Evolutionary conservation across 2,888 invertebrate genomes (phyloP), one percentile per base, ranked within the genome.

Genomic region (Alitta virens): DNA sequence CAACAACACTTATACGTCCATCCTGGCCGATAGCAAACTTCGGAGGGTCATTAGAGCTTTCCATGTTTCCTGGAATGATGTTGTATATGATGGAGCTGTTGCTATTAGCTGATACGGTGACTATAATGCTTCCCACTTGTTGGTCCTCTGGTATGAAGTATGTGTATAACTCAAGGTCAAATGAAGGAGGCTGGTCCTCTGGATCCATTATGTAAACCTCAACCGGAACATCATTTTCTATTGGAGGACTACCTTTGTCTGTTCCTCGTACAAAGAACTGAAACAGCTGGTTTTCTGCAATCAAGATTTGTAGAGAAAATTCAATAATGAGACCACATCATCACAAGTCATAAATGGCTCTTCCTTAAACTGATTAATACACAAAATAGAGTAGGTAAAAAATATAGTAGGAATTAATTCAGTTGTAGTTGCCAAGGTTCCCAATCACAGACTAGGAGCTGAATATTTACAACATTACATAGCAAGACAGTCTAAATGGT

Each of bases 181-280:
- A 90, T 25, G 87, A 84, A 7, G 94, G 94, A 38, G 91, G 88
- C 49, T 82, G 78, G 74, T 89, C 89, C 63, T 86, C 86, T 1
- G 88, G 83, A 55, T 87, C 87, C 85, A 91, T 89, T 70, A 96
- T 87, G 77, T 88, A 86, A 71, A 96, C 87, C 64, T 88, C 87
- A 27, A 96, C 88, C 5, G 94, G 90, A 60, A 92, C 90, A 78
- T 92, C 91, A 43, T 88, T 87, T 80, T 91, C 89, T 66, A 83
- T 79, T 1, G 81, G 78, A 50, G 90, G 87, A 62, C 86, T 87
- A 16, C 94, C 94, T 74, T 86, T 87, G 84, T 96, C 95, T 57
- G 88, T 88, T 18, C 93, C 96, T 64, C 92, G 87, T 57, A 96
- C 89, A 84, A 94, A 94, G 80, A 95, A 90, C 83, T 92, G 92